Percentiles rank a stretch among this genome's conserved stretches.
phyloP scores from a whole-genome alignment of 2,888 invertebrate genomes.

The Seira sanloemensis region DNA sequence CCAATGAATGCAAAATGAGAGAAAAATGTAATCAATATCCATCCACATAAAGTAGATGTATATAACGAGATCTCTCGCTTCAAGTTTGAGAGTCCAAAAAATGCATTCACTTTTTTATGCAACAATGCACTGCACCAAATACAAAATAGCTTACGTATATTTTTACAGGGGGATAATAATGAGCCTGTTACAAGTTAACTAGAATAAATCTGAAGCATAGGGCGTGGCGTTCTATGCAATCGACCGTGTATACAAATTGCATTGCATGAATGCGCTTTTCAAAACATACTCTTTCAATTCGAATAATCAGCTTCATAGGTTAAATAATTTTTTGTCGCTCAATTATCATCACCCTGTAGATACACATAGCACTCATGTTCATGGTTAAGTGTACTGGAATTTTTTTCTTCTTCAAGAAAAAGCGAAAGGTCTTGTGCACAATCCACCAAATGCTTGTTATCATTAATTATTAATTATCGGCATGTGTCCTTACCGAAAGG shows the following conservation, averaged over 20 bases:
- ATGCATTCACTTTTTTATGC: conserved; percentile 20
- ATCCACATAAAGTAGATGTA: too few species aligned
- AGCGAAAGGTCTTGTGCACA: conserved; percentile 6
- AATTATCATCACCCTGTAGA: conserved; percentile 6
- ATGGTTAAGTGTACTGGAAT: conserved; percentile 19
- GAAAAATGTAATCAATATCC: conserved; percentile 17
- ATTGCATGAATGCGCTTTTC: neutral
- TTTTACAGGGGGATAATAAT: conserved; percentile 7
- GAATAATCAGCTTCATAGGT: conserved; percentile 11
- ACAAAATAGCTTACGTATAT: conserved; percentile 10
- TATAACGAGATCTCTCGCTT: too few species aligned
- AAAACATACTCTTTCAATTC: conserved; percentile 6
- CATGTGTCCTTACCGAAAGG: conserved; percentile 7
- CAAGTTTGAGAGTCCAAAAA: conserved; percentile 8
- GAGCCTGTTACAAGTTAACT: conserved; percentile 19
- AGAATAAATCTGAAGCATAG: conserved; percentile 16
- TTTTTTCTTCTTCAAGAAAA: conserved; percentile 8
- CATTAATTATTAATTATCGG: neutral
- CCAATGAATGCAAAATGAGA: conserved; percentile 3
- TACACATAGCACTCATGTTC: conserved; percentile 13
- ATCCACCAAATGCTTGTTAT: neutral
- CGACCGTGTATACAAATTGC: neutral
- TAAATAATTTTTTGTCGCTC: conserved; percentile 2
- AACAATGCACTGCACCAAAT: conserved; percentile 20
- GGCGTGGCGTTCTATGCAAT: conserved; percentile 15